Evolutionary conservation across 2,888 invertebrate species (phyloP), one percentile per base, ranked within the genome.

Genomic region (Macrophya alboannulata): DNA sequence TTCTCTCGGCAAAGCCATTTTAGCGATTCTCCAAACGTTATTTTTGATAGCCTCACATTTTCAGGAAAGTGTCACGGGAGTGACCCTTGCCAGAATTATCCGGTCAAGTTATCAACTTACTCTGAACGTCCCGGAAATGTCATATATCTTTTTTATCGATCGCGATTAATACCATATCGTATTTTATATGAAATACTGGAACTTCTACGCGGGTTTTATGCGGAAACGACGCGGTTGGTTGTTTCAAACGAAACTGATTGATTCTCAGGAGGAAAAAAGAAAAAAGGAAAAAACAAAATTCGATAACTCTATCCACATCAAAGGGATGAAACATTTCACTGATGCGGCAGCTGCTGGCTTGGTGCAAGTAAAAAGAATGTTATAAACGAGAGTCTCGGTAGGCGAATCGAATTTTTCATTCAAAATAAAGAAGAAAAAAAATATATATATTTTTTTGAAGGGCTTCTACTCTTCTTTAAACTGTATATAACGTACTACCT

Each of bases 261-360:
- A 81, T 62, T 81, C 48, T 81, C 40, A n/a, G n/a, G n/a, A 59
- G 40, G n/a, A 59, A 25, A 15, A 43, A 48, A 45, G 3, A 31
- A 2, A 31, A 31, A 31, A 31, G 3, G 3, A 31, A 31, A 31
- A 31, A 31, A 31, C 3, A 31, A 31, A 40, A 43, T 40, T 65
- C 65, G 81, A 62, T 48, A 81, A 62, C 77, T 25, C n/a, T 25
- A 55, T 62, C 81, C n/a, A 81, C 62, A 62, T 81, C 81, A 81
- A 81, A 81, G 62, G 31, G 81, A 81, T 81, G 43, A 48, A 62
- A 81, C 59, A 59, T 62, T 59, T 62, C 48, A 21, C 17, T 48
- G 31, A 8, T 17, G 15, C 51, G 68, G 68, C 68, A 68, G 15
- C 68, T 68, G 15, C 68, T 68, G 68, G n/a, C 31, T 17, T 45